phyloP scores from a whole-genome alignment of 2,888 invertebrate species.

The Stenodera caucasica region DNA sequence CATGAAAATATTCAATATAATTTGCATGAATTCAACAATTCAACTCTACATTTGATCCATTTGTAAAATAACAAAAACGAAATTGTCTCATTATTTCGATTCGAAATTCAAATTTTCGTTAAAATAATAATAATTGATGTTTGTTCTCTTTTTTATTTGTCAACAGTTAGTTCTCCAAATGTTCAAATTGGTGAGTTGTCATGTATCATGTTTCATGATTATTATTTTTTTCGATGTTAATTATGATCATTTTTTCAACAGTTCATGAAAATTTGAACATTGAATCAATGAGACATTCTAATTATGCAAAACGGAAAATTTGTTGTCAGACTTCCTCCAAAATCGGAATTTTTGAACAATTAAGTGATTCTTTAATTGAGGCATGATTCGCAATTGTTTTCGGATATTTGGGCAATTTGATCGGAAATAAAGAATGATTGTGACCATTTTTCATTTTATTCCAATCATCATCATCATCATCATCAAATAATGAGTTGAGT shows the following conservation, averaged over 20 bases:
- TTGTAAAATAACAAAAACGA: not conserved
- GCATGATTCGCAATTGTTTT: too few relatives aligned
- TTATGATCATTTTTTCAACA: not conserved
- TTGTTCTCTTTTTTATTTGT: not conserved
- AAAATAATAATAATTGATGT: not conserved
- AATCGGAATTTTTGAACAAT: too few relatives aligned
- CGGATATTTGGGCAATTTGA: too few relatives aligned
- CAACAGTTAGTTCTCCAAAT: conserved; percentile 17
- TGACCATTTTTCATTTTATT: not conserved
- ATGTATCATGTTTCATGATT: not conserved
- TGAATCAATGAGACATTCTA: not conserved
- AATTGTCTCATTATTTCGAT: not conserved
- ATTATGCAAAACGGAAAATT: not conserved
- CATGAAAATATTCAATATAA: too few relatives aligned
- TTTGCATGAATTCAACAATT: not conserved
- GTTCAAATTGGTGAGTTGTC: conserved; percentile 18
- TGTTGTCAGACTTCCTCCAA: too few relatives aligned
- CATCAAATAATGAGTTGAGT: conserved; percentile 1
- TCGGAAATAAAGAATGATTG: not conserved
- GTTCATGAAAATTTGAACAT: not conserved
- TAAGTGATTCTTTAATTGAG: too few relatives aligned
- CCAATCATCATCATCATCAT: not conserved
- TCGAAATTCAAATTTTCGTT: not conserved
- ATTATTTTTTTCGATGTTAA: not conserved
- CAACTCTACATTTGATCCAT: not conserved